A percentile compares a stretch with the other conserved stretches of the same genome.
phyloP scores from a whole-genome alignment of 1,140 invertebrate species.

The Atta cephalotes region DNA sequence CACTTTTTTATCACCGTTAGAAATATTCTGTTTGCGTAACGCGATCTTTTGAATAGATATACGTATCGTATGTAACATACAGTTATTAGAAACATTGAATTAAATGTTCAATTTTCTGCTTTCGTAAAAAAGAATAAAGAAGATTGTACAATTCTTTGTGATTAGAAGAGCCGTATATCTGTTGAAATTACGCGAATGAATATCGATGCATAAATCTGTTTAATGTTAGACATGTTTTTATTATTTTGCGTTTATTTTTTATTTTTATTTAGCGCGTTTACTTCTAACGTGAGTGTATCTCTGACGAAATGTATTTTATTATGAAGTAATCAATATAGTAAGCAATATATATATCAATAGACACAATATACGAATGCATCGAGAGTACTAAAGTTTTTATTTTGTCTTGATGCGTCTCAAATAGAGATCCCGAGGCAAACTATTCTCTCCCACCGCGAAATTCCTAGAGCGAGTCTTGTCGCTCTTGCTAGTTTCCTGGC shows the following conservation, averaged over 20 bases:
- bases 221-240: neutral
- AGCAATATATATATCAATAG: no score
- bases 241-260: neutral
- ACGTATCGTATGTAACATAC: neutral
- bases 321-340: constrained; percentile 1
- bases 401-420: neutral
- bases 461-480: constrained; percentile 39
- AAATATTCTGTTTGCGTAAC: constrained; percentile 33
- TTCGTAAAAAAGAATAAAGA: neutral
- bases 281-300: constrained; percentile 13
- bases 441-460: constrained; percentile 8
- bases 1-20: neutral
- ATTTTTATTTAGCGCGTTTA: neutral
- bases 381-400: neutral
- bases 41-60: neutral
- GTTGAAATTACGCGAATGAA: neutral
- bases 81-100: constrained; percentile 14
- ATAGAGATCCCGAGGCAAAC: neutral
- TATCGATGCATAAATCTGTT: neutral
- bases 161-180: neutral
- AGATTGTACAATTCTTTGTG: neutral
- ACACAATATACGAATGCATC: neutral
- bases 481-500: constrained; percentile 60
- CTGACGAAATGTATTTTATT: constrained; percentile 27
- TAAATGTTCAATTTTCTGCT: neutral